Conservation (phyloP, 2,797 vertebrate species). For the Anableps anableps region DNA sequence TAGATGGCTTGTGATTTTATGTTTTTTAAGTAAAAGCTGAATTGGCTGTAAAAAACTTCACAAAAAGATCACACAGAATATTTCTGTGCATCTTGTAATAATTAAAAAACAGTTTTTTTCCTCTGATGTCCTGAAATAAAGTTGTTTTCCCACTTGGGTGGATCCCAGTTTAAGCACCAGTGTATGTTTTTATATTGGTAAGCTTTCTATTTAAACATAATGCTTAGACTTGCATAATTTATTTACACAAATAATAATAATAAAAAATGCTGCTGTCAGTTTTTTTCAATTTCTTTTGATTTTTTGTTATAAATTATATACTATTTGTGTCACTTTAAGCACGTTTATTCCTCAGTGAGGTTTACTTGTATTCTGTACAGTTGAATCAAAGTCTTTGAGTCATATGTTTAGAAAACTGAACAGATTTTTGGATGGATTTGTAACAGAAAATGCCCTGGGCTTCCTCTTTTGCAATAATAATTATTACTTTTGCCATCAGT, state of each 20-base stretch:
- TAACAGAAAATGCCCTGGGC: background rate
- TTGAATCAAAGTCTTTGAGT: background rate
- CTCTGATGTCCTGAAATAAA: constrained; percentile 43
- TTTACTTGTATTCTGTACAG: background rate
- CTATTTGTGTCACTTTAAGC: no score
- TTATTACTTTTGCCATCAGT: background rate
- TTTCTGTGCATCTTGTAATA: constrained; percentile 18
- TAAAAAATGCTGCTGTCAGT: background rate
- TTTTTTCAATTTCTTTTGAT: background rate
- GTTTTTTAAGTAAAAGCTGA: constrained; percentile 18
- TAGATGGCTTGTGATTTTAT: constrained; percentile 32
- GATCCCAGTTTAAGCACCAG: background rate
- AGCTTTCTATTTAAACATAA: background rate
- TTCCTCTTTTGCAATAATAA: background rate
- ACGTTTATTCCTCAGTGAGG: background rate
- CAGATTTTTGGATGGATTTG: background rate
- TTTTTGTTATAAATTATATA: background rate
- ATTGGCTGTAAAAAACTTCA: background rate
- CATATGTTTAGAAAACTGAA: background rate
- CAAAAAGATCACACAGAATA: constrained; percentile 11
- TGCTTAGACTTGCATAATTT: background rate
- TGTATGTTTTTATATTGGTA: constrained; percentile 16
- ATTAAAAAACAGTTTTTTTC: constrained; percentile 9
- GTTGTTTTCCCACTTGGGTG: background rate
- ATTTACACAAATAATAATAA: no score